Percentiles rank a stretch among this genome's conserved stretches.
phyloP scores from a whole-genome alignment of 2,113 vertebrate genomes.

The Pelecanoides urinatrix region DNA sequence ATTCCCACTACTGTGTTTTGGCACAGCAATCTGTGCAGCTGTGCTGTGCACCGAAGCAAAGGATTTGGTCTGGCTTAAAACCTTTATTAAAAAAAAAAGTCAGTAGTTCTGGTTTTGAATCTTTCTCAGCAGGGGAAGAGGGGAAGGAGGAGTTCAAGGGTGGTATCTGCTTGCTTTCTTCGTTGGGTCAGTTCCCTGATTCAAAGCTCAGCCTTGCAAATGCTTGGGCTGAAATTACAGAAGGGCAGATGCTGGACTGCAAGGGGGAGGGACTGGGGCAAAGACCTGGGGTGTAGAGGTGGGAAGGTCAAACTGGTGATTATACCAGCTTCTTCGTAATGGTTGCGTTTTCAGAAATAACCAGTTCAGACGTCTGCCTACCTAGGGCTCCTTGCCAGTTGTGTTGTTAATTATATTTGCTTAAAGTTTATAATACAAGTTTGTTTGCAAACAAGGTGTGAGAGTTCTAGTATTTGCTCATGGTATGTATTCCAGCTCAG shows the following conservation, averaged over 20 bases:
- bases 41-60: not conserved
- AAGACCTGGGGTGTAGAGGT: not conserved
- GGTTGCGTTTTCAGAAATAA: not conserved
- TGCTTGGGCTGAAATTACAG: not conserved
- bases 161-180: not conserved
- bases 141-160: not conserved
- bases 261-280: too few species aligned
- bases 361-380: not conserved
- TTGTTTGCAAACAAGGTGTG: not conserved
- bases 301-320: not conserved
- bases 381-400: not conserved
- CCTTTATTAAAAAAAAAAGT: not conserved
- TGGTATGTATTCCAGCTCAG: not conserved
- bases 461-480: not conserved
- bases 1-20: not conserved
- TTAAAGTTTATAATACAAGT: not conserved
- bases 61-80: not conserved
- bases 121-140: not conserved
- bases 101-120: not conserved
- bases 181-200: not conserved
- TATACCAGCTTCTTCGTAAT: not conserved
- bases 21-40: not conserved
- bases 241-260: not conserved
- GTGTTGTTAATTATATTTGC: not conserved
- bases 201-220: not conserved